Percentiles rank a stretch among this genome's conserved stretches.
phyloP scores from a whole-genome alignment of 2,888 invertebrate species.

The Alloscopus bannaensis region DNA sequence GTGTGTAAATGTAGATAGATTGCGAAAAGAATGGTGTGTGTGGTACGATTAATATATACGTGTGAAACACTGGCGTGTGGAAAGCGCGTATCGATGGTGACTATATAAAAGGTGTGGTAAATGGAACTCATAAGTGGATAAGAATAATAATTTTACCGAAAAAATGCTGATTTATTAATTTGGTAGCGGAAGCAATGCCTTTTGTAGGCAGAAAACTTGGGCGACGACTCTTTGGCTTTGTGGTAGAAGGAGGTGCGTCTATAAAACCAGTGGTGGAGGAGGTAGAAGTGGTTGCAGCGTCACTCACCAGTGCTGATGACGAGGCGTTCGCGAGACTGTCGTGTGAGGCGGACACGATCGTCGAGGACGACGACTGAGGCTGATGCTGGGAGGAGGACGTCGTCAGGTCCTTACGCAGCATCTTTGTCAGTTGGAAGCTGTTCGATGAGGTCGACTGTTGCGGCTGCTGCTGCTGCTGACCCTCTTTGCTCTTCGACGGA shows the following conservation, averaged over 20 bases:
- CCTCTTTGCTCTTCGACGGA: not conserved
- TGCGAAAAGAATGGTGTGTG: not conserved
- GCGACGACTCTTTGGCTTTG: slow-evolving; percentile 74
- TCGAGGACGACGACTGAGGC: slow-evolving; percentile 14
- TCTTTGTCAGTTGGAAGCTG: slow-evolving; percentile 18
- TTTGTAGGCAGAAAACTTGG: slow-evolving; percentile 80
- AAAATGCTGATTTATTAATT: slow-evolving; percentile 85
- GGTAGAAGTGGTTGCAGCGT: not conserved
- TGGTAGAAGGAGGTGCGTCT: slow-evolving; percentile 19
- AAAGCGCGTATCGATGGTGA: not conserved
- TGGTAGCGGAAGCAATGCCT: slow-evolving; percentile 83
- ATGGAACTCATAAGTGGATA: slow-evolving; percentile 74
- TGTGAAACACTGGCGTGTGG: slow-evolving; percentile 4
- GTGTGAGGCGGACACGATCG: slow-evolving; percentile 32
- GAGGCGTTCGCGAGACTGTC: slow-evolving; percentile 19
- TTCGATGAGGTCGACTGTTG: not conserved
- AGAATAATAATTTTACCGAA: slow-evolving; percentile 80
- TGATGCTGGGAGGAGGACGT: too few species aligned
- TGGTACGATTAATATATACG: not conserved
- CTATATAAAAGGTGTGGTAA: not conserved
- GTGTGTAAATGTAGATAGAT: too few species aligned
- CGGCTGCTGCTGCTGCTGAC: not conserved
- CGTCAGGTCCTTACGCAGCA: slow-evolving; percentile 21
- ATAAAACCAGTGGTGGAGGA: slow-evolving; percentile 20
- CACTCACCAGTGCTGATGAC: slow-evolving; percentile 31